phyloP scores from a whole-genome alignment of 2,888 invertebrate species.

The Tachina fera region DNA sequence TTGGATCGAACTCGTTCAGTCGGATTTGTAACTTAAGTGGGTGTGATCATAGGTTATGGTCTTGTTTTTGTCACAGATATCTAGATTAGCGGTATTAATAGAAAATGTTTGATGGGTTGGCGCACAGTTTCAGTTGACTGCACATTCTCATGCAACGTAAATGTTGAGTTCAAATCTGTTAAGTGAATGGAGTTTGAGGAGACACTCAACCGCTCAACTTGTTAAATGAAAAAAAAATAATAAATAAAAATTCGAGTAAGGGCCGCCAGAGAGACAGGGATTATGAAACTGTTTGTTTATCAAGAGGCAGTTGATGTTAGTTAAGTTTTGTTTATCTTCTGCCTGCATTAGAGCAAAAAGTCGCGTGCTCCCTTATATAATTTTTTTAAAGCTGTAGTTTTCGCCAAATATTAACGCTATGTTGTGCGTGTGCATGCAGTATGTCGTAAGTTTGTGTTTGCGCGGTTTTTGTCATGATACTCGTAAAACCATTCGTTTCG shows the following conservation, averaged over 20 bases:
- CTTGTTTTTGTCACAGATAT: too few species aligned
- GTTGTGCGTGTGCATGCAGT: not conserved
- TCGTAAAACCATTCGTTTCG: conserved; percentile 50
- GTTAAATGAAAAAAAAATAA: not conserved
- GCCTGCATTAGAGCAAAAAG: conserved; percentile 38
- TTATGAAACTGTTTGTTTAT: conserved; percentile 3
- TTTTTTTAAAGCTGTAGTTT: conserved; percentile 5
- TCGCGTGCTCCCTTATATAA: conserved; percentile 42
- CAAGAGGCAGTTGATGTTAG: conserved; percentile 19
- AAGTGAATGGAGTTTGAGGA: conserved; percentile 43
- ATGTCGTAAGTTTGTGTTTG: not conserved
- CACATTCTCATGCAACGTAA: not conserved
- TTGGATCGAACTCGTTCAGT: too few species aligned
- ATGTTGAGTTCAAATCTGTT: conserved; percentile 55
- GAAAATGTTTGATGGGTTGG: not conserved
- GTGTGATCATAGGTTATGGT: too few species aligned
- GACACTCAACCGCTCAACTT: conserved; percentile 22
- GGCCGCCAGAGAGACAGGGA: too few species aligned
- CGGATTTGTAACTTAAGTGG: too few species aligned
- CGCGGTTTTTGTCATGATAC: conserved; percentile 19
- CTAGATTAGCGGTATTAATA: not conserved
- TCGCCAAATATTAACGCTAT: conserved; percentile 1
- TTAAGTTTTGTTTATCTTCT: conserved; percentile 37
- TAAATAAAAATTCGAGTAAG: too few species aligned
- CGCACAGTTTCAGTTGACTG: not conserved